A percentile compares a stretch with the other conserved stretches of the same genome.
phyloP scores from a whole-genome alignment of 2,888 invertebrate genomes.

The Ecdyonurus torrentis region DNA sequence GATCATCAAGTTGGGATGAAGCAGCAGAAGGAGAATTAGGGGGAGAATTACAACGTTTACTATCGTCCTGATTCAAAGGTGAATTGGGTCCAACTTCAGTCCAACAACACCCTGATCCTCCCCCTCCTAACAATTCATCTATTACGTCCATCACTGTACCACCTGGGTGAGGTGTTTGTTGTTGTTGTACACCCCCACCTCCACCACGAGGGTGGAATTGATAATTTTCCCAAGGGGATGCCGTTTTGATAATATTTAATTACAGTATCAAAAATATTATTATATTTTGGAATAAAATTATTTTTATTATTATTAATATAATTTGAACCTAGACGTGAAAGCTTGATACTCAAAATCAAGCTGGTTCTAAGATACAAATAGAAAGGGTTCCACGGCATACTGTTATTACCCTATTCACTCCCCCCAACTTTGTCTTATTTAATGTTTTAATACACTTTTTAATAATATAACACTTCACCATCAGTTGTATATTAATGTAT shows the following conservation, averaged over 20 bases:
- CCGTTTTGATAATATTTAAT: background rate
- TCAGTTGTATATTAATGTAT: background rate
- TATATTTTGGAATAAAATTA: background rate
- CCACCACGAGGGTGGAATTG: background rate
- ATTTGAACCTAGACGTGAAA: background rate
- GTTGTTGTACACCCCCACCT: background rate
- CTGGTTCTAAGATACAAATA: background rate
- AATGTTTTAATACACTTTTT: background rate
- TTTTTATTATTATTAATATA: background rate
- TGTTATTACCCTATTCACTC: background rate
- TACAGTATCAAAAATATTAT: background rate
- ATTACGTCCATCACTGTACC: constrained; percentile 29
- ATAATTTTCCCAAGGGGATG: constrained; percentile 2
- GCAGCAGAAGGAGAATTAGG: background rate
- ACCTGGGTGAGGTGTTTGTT: constrained; percentile 11
- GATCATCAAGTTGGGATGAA: background rate
- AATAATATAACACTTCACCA: background rate
- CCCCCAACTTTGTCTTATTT: background rate
- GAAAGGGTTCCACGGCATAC: background rate
- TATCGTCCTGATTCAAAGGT: background rate
- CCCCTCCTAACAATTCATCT: constrained; percentile 27
- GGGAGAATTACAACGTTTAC: background rate
- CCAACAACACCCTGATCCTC: constrained; percentile 15
- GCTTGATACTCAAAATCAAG: background rate
- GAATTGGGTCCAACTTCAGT: background rate